Percentiles rank a stretch among this genome's conserved stretches.
phyloP scores from a whole-genome alignment of 2,797 vertebrate species.

The Petrocephalus schoutedeni region DNA sequence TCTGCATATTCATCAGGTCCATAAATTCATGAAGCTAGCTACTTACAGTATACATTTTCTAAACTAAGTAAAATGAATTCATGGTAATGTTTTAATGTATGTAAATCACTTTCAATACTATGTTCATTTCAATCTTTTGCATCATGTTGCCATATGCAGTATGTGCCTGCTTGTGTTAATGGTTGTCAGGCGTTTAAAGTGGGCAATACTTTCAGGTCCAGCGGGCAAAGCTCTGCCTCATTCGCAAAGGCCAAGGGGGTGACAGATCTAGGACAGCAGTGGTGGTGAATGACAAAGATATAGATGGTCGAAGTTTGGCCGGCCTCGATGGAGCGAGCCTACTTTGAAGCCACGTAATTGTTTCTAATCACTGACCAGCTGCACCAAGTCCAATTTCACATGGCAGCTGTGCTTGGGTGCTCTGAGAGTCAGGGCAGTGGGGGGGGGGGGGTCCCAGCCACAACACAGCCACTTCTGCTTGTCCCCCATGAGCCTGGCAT shows the following conservation, averaged over 20 bases:
- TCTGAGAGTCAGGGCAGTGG: constrained; percentile 35
- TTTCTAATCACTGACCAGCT: constrained; percentile 64
- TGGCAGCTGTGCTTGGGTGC: constrained; percentile 40
- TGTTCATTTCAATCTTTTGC: background rate
- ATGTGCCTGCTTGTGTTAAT: background rate
- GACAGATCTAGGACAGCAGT: constrained; percentile 69
- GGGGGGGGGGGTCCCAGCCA: background rate
- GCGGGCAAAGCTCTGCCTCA: constrained; percentile 12
- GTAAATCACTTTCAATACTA: background rate
- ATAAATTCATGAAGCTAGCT: background rate
- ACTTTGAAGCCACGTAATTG: constrained; percentile 65
- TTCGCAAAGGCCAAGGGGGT: constrained; percentile 40
- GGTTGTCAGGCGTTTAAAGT: background rate
- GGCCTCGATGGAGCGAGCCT: constrained; percentile 59
- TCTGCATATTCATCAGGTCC: background rate
- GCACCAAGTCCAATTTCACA: constrained; percentile 47
- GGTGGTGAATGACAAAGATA: constrained; percentile 57
- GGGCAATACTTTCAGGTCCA: constrained; percentile 26
- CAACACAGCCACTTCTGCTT: background rate
- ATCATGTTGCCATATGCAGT: background rate
- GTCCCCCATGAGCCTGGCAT: background rate
- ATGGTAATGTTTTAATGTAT: background rate
- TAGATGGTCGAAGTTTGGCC: constrained; percentile 52
- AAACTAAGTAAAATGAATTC: background rate
- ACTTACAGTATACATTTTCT: background rate